Evolutionary conservation across 2,888 invertebrate species (phyloP).

Genomic region (Epistrophe grossulariae): DNA sequence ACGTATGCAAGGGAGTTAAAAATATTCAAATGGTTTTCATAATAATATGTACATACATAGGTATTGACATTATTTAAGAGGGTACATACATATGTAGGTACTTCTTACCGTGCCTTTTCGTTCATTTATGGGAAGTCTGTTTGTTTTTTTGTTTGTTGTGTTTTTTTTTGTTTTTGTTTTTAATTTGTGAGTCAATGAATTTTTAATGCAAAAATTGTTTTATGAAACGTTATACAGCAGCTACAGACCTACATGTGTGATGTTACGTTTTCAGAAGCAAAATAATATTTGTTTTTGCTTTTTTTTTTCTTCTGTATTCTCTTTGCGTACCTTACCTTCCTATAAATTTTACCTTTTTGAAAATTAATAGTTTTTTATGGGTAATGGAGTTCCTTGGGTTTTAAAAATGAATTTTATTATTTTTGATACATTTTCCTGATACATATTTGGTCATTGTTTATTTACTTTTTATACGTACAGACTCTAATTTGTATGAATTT

Average conservation of each 20-base stretch:
- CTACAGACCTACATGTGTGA: background rate
- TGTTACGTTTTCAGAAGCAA: background rate
- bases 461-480: no score
- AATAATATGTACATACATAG: background rate
- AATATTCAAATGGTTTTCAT: constrained; percentile 14
- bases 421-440: no score
- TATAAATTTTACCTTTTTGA: no score
- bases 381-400: no score
- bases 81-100: background rate
- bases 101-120: background rate
- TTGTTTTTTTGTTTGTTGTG: no score
- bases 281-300: constrained; percentile 17
- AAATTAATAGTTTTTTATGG: no score
- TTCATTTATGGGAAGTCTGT: constrained; percentile 4
- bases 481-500: no score
- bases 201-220: constrained; percentile 54
- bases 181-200: constrained; percentile 60
- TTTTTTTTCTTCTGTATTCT: no score
- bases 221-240: constrained; percentile 35
- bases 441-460: no score
- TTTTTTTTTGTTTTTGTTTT: constrained; percentile 15
- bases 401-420: no score
- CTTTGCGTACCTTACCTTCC: no score
- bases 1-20: background rate
- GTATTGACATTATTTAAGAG: constrained; percentile 37